Evolutionary conservation across 2,888 invertebrate genomes (phyloP), one percentile per base, ranked within the genome.

Genomic region (Tethea ocularis): DNA sequence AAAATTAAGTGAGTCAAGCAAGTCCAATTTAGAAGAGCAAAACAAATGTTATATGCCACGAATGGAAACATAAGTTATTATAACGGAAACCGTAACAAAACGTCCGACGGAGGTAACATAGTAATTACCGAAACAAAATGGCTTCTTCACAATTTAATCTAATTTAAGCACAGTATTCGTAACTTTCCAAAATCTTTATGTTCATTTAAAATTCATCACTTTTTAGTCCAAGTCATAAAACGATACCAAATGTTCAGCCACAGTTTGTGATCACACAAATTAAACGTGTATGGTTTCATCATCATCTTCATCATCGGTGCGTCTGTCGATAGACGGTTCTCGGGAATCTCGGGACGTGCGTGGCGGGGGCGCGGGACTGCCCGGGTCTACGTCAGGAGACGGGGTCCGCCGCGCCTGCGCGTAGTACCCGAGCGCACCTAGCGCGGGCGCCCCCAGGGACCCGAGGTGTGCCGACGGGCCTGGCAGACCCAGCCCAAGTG

Each of bases 391-490:
- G 87, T 94, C 95, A 20, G 89, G 94, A 51, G 88, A 94, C 61
- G 88, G 93, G 22, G 93, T 76, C 77, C 94, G 88, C 41, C 91
- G 86, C 68, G 91, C 80, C 84, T 94, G 82, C 81, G 94, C 84
- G 82, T 94, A 88, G 89, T 94, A 85, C 75, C 91, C 86, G 70
- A 94, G 78, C 68, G 94, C 87, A 54, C 94, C 86, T 23, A 96
- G 94, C 77, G 94, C 96, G 67, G 96, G 96, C 60, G 95, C 96
- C 13, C 96, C 95, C 17, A 96, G 86, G 11, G 94, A 94, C 26
- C 95, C 94, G 17, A 96, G 87, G 73, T 95, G 95, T 36, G 96
- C 95, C 59, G 95, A 95, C 2, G 96, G 95, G 8, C 95, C 95
- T 5, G 95, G 95, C 58, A 96, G 87, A 53, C 95, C 95, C 72